Percentiles rank a stretch among this genome's conserved stretches.
Evolutionary conservation across 53 echinoderm and acorn worm genomes (phyloP).

Genomic region (Hippasteria phrygiana): DNA sequence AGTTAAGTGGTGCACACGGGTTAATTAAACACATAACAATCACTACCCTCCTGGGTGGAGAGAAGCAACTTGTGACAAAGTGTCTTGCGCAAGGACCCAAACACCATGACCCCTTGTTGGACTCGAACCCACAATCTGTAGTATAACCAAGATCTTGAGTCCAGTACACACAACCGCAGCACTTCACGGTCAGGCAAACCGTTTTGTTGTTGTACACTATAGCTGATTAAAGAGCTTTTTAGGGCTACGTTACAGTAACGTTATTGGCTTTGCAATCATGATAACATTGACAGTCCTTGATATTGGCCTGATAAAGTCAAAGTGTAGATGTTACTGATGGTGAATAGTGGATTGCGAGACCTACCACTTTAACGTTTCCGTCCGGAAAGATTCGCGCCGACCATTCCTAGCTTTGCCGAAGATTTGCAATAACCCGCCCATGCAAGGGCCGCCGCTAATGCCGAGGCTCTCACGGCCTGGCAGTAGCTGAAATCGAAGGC

Average conservation of each 20-base stretch:
- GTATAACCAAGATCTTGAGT: too few species aligned
- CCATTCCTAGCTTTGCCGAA: neutral
- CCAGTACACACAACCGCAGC: too few species aligned
- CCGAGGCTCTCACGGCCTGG: neutral
- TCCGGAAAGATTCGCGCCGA: neutral
- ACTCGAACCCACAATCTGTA: too few species aligned
- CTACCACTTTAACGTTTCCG: constrained; percentile 9
- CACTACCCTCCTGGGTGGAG: too few species aligned
- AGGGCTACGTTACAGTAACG: neutral
- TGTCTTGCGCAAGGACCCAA: too few species aligned
- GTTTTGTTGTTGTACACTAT: too few species aligned
- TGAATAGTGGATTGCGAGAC: neutral
- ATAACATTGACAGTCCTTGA: neutral
- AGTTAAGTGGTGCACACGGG: too few species aligned
- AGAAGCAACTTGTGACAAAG: too few species aligned
- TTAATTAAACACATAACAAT: too few species aligned
- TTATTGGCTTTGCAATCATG: neutral
- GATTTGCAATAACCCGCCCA: neutral
- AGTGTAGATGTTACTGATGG: neutral
- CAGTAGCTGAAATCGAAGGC: constrained; percentile 6
- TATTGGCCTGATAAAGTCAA: neutral
- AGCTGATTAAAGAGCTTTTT: too few species aligned
- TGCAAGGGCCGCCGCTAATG: neutral
- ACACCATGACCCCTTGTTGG: too few species aligned
- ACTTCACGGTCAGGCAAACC: too few species aligned